Evolutionary conservation across 2,113 vertebrate genomes (phyloP).

Genomic region (Notarius quadriscutis): DNA sequence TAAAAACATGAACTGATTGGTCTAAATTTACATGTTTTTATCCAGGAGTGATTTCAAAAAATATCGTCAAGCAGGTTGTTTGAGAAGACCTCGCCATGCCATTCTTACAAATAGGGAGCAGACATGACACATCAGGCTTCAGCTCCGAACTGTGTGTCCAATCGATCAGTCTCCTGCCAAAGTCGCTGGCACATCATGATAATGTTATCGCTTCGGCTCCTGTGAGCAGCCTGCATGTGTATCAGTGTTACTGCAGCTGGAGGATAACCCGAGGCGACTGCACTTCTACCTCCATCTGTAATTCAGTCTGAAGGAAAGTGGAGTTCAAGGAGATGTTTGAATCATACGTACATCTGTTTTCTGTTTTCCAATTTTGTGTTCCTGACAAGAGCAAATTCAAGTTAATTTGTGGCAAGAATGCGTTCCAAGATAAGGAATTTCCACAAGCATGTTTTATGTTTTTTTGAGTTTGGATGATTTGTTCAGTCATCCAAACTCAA

Average conservation of each 20-base stretch:
- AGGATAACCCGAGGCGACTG: constrained; percentile 30
- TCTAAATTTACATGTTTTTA: not conserved
- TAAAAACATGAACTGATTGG: not conserved
- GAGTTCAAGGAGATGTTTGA: constrained; percentile 6
- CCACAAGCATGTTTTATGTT: not conserved
- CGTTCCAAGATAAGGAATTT: not conserved
- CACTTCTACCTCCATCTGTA: constrained; percentile 2
- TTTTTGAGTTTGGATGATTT: too few relatives aligned
- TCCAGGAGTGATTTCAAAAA: not conserved
- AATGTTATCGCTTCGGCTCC: constrained; percentile 46
- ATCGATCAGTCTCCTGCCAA: constrained; percentile 45
- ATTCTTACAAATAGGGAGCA: not conserved
- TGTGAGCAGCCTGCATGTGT: constrained; percentile 30
- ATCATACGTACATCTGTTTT: not conserved
- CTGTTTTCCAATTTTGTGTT: not conserved
- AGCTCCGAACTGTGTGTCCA: constrained; percentile 57
- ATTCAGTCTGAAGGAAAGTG: constrained; percentile 6
- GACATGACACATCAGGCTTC: constrained; percentile 59
- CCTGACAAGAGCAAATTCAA: not conserved
- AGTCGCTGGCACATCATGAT: constrained; percentile 21
- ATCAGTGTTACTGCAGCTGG: constrained; percentile 19
- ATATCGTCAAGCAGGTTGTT: not conserved
- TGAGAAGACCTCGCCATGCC: not conserved
- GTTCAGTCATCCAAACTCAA: not conserved
- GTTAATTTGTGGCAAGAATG: not conserved